A percentile compares a stretch with the other conserved stretches of the same genome.
Conservation (phyloP, 2,113 vertebrate genomes). For the Solenodon paradoxus region DNA sequence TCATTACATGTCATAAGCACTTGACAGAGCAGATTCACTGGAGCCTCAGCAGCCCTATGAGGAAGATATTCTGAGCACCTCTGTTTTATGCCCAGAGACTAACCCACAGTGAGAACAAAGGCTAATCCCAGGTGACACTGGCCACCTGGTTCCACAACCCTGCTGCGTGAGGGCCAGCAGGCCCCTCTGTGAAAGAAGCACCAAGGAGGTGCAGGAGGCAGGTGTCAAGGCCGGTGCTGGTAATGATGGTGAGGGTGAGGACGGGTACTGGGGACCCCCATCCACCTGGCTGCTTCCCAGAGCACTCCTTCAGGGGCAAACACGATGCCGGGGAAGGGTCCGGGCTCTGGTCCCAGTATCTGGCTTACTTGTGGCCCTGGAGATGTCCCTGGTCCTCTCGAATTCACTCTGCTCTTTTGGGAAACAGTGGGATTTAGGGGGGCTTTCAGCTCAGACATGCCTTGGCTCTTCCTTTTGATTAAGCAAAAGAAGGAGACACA, state of each 20-base stretch:
- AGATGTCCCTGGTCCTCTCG: not conserved
- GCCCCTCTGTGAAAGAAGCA: no score
- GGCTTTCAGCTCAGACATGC: not conserved
- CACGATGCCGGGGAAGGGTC: not conserved
- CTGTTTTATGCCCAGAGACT: not conserved
- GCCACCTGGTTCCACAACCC: not conserved
- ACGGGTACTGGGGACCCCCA: not conserved
- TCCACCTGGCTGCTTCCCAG: not conserved
- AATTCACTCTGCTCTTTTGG: not conserved
- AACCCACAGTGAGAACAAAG: not conserved
- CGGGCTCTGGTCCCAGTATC: not conserved
- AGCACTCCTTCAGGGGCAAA: not conserved
- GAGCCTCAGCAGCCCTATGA: not conserved
- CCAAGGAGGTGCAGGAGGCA: not conserved
- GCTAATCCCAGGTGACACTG: not conserved
- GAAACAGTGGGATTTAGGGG: not conserved
- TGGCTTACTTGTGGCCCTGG: not conserved
- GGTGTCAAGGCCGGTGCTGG: not conserved
- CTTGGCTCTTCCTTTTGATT: not conserved
- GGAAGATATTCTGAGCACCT: not conserved
- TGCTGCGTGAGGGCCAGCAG: no score
- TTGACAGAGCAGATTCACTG: not conserved
- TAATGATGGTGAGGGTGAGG: rapidly evolving
- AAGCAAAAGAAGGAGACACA: not conserved
- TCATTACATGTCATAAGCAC: not conserved